A percentile compares a stretch with the other conserved stretches of the same genome.
These are phyloP conservation scores for Hormaphis cornu DNA, from an alignment of 1,140 invertebrate species.

Conservation along the genomic window DNA sequence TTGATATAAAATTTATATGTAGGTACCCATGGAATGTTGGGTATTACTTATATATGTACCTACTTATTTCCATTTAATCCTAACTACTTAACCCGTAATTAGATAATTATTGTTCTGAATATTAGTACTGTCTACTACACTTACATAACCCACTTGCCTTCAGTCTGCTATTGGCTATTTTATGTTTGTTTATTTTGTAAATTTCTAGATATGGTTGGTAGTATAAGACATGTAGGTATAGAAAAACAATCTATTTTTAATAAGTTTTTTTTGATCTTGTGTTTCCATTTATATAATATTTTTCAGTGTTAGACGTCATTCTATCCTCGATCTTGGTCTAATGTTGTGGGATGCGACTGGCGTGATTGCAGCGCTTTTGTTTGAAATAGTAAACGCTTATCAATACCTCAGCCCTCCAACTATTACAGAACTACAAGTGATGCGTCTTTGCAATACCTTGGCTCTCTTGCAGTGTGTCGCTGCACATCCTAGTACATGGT, in stretches of 20 bases:
- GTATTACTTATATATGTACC: not conserved
- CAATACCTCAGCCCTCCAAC: conserved; percentile 94
- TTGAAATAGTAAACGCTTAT: conserved; percentile 93
- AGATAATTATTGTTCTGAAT: not conserved
- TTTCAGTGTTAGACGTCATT: conserved; percentile 90
- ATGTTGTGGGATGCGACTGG: conserved; percentile 99
- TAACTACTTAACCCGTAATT: not conserved
- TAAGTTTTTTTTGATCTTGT: not conserved
- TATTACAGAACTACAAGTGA: conserved; percentile 85
- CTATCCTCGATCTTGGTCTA: conserved; percentile 90
- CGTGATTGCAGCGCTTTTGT: conserved; percentile 87
- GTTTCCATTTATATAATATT: not conserved
- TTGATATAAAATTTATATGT: not conserved
- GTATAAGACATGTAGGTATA: too few species aligned
- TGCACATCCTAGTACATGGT: conserved; percentile 85
- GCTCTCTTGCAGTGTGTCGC: conserved; percentile 98
- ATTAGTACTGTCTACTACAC: not conserved
- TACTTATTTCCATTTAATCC: not conserved
- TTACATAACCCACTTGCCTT: not conserved
- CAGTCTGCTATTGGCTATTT: too few species aligned
- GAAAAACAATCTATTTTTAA: too few species aligned
- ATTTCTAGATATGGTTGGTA: too few species aligned
- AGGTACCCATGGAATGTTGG: not conserved
- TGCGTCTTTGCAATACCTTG: conserved; percentile 95
- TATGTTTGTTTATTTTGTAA: not conserved